A percentile compares a stretch with the other conserved stretches of the same genome.
These are phyloP conservation scores for Drosophila pallidifrons DNA, from an alignment of 1,140 invertebrate species.

Conservation along the genomic window DNA sequence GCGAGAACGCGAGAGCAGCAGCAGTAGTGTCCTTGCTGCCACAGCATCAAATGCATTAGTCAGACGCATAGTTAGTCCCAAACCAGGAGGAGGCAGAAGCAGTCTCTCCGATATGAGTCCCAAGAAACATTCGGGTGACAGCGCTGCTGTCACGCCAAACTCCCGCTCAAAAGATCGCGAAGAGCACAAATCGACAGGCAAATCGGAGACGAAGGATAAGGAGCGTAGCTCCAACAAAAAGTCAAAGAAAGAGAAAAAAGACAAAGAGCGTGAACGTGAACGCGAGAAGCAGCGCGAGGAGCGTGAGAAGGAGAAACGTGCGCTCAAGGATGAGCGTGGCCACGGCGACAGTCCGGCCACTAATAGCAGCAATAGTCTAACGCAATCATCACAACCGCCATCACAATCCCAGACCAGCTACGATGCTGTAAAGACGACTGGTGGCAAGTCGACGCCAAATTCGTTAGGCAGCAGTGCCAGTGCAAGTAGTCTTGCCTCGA, in stretches of 20 bases:
- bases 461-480: slow-evolving; percentile 64
- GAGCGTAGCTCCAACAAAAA: slow-evolving; percentile 86
- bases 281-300: slow-evolving; percentile 75
- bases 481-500: slow-evolving; percentile 46
- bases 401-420: slow-evolving; percentile 24
- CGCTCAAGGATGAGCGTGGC: slow-evolving; percentile 76
- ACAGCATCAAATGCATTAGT: slow-evolving; percentile 53
- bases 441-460: slow-evolving; percentile 70
- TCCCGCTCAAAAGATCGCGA: slow-evolving; percentile 78
- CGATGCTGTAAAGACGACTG: slow-evolving; percentile 66
- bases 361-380: slow-evolving; percentile 21
- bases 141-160: slow-evolving; percentile 14
- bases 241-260: slow-evolving; percentile 85
- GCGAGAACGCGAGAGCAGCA: slow-evolving; percentile 86
- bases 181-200: slow-evolving; percentile 77
- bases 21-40: slow-evolving; percentile 12
- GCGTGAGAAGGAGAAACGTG: slow-evolving; percentile 83
- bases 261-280: slow-evolving; percentile 86
- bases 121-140: slow-evolving; percentile 50
- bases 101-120: slow-evolving; percentile 63
- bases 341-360: slow-evolving; percentile 57
- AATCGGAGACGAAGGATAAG: slow-evolving; percentile 84
- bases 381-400: slow-evolving; percentile 14
- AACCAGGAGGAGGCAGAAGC: slow-evolving; percentile 30
- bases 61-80: slow-evolving; percentile 88